A percentile compares a stretch with the other conserved stretches of the same genome.
These are phyloP conservation scores for Acrossocheilus fasciatus DNA, from an alignment of 2,797 vertebrate genomes.

Conservation along the genomic window DNA sequence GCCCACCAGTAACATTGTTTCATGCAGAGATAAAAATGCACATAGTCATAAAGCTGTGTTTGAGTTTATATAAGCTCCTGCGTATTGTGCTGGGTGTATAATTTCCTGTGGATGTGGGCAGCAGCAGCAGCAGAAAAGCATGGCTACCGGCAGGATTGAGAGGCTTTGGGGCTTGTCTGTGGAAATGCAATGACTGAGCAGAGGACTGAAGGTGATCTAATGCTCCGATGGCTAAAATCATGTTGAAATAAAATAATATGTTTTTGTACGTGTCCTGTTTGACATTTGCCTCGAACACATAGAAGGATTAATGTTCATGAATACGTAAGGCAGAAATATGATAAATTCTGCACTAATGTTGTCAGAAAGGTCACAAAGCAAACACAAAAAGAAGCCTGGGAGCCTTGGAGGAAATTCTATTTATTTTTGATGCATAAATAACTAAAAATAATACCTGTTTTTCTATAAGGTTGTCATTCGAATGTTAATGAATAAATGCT, in stretches of 20 bases:
- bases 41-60: neutral
- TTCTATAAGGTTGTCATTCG: too few relatives aligned
- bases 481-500: too few relatives aligned
- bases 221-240: neutral
- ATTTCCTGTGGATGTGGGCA: neutral
- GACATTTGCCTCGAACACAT: neutral
- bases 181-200: too few relatives aligned
- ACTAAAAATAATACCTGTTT: neutral
- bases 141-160: neutral
- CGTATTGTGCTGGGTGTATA: neutral
- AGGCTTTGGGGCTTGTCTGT: neutral
- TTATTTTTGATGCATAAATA: neutral
- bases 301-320: neutral
- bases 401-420: neutral
- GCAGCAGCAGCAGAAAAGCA: neutral
- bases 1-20: neutral
- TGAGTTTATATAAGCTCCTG: neutral
- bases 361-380: neutral
- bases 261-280: neutral
- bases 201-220: neutral
- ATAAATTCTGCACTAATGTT: neutral
- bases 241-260: neutral
- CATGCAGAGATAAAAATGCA: neutral
- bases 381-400: neutral
- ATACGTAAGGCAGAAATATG: neutral